A percentile compares a stretch with the other conserved stretches of the same genome.
phyloP scores from a whole-genome alignment of 2,888 invertebrate species.

The Mesochorus sp. region DNA sequence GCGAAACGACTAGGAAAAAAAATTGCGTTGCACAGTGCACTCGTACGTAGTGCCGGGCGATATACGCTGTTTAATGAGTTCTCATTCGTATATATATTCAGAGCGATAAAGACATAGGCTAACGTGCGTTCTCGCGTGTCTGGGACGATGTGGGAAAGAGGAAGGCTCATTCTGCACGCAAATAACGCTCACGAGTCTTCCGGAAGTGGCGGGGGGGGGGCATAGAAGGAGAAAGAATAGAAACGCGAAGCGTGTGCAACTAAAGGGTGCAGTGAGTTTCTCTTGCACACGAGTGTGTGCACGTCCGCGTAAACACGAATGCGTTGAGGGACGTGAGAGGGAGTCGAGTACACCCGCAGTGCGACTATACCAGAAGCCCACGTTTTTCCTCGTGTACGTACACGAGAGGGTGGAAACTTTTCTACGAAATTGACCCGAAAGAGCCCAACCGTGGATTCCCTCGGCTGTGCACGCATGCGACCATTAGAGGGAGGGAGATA shows the following conservation, averaged over 20 bases:
- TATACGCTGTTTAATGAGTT: conserved; percentile 34
- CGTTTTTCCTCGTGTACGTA: conserved; percentile 16
- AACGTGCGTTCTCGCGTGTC: conserved; percentile 14
- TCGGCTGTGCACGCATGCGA: not conserved
- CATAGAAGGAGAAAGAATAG: conserved; percentile 44
- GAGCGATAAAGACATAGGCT: not conserved
- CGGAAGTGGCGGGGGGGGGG: no score
- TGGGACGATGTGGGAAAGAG: not conserved
- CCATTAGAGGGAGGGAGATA: conserved; percentile 1
- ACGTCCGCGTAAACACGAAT: not conserved
- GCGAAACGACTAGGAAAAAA: no score
- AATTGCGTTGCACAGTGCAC: conserved; percentile 1
- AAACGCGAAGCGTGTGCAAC: not conserved
- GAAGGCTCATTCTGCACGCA: conserved; percentile 4
- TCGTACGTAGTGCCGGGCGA: conserved; percentile 5
- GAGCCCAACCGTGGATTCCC: not conserved
- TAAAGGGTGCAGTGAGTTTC: not conserved
- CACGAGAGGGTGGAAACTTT: conserved; percentile 16
- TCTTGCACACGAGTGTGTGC: not conserved
- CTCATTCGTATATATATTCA: conserved; percentile 20
- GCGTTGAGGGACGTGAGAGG: not conserved
- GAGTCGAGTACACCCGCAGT: conserved; percentile 32
- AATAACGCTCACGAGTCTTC: conserved; percentile 40
- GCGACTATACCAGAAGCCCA: conserved; percentile 45
- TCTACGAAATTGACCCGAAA: conserved; percentile 30